phyloP scores from a whole-genome alignment of 2,888 invertebrate genomes.

The Biston stratarius region DNA sequence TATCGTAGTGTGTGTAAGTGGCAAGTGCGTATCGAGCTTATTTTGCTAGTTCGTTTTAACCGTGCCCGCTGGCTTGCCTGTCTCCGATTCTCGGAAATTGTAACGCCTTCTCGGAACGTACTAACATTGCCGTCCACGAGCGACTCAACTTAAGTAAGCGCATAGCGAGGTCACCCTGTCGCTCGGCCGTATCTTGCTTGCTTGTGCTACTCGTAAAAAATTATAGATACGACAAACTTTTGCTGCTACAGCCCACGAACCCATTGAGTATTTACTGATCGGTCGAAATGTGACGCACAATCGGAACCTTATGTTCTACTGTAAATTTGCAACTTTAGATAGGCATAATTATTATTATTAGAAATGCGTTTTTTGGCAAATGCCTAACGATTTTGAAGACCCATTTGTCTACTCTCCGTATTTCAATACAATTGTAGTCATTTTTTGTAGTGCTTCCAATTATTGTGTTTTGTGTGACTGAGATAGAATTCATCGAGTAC shows the following conservation, averaged over 20 bases:
- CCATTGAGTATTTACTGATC: background rate
- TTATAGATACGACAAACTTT: constrained; percentile 1
- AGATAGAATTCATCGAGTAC: constrained; percentile 42
- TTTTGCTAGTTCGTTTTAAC: constrained; percentile 74
- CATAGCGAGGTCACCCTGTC: constrained; percentile 78
- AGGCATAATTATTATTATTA: background rate
- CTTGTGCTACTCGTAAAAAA: constrained; percentile 6
- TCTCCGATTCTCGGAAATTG: constrained; percentile 84
- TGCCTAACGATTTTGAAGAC: background rate
- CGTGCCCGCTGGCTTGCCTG: constrained; percentile 78
- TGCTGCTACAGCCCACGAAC: background rate
- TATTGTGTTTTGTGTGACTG: constrained; percentile 1
- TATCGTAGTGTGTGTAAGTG: constrained; percentile 53
- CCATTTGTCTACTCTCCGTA: too few relatives aligned
- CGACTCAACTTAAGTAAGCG: constrained; percentile 69
- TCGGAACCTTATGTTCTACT: background rate
- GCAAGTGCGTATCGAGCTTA: constrained; percentile 75
- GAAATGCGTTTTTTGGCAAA: background rate
- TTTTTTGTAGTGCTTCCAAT: background rate
- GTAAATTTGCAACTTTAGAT: too few relatives aligned
- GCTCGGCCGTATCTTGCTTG: constrained; percentile 32
- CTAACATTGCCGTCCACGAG: constrained; percentile 76
- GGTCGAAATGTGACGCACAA: too few relatives aligned
- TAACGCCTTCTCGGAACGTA: constrained; percentile 85
- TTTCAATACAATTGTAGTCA: too few relatives aligned